Percentiles rank a stretch among this genome's conserved stretches.
These are phyloP conservation scores for Masticophis lateralis DNA, from an alignment of 2,797 vertebrate genomes.

Conservation along the genomic window DNA sequence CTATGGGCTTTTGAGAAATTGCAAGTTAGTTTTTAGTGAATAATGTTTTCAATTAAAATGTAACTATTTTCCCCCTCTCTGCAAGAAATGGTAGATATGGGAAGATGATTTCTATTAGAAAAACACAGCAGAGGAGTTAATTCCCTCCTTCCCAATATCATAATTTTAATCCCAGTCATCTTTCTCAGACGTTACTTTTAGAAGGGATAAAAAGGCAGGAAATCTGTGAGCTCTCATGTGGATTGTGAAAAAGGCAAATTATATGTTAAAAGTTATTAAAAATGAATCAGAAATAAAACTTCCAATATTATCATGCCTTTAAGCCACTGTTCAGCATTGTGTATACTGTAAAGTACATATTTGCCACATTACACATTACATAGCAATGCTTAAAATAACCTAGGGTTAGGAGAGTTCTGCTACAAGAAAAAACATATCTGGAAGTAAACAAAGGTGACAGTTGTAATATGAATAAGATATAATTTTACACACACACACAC, in stretches of 20 bases:
- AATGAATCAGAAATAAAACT: not conserved
- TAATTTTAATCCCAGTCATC: not conserved
- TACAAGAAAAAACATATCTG: not conserved
- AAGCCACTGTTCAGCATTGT: not conserved
- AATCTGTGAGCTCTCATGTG: not conserved
- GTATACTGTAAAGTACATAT: not conserved
- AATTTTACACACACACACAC: too few relatives aligned
- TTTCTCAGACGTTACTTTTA: not conserved
- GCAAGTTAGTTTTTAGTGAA: not conserved
- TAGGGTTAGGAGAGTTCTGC: not conserved
- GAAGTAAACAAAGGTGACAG: not conserved
- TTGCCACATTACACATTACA: too few relatives aligned
- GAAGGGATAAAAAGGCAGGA: not conserved
- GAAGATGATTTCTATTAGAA: not conserved
- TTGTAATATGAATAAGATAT: too few relatives aligned
- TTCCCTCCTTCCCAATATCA: not conserved
- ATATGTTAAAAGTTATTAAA: not conserved
- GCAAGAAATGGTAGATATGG: not conserved
- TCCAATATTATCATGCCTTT: not conserved
- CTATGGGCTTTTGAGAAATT: not conserved
- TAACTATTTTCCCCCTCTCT: not conserved
- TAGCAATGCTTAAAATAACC: not conserved
- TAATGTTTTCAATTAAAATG: not conserved
- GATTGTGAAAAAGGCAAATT: not conserved
- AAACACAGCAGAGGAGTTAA: not conserved